These are phyloP conservation scores for Apoderus coryli DNA, from an alignment of 2,888 invertebrate species.

Conservation along the genomic window DNA sequence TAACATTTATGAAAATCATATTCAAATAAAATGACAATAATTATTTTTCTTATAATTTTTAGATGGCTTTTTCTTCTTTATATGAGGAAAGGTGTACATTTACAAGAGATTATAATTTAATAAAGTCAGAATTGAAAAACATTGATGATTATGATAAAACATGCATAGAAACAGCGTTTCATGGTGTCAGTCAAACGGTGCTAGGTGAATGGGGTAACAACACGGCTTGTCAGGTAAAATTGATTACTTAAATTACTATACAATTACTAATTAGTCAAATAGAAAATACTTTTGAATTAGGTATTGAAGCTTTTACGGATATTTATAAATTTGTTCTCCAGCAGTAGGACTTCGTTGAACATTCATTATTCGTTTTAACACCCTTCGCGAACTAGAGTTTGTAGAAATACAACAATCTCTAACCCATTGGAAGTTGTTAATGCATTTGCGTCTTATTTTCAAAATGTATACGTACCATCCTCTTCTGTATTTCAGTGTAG, in stretches of 20 bases:
- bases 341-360: too few species aligned
- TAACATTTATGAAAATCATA: not conserved
- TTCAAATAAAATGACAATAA: not conserved
- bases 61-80: slow-evolving; percentile 33
- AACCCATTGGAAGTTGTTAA: too few species aligned
- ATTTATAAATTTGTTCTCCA: too few species aligned
- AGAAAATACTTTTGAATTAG: not conserved
- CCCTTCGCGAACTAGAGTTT: too few species aligned
- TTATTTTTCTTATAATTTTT: slow-evolving; percentile 14
- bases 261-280: slow-evolving; percentile 1
- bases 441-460: too few species aligned
- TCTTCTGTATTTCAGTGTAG: too few species aligned
- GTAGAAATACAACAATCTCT: too few species aligned
- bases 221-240: slow-evolving; percentile 60
- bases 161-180: slow-evolving; percentile 63
- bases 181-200: slow-evolving; percentile 64
- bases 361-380: too few species aligned
- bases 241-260: slow-evolving; percentile 1
- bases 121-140: slow-evolving; percentile 59
- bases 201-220: slow-evolving; percentile 82
- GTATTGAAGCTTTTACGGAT: too few species aligned
- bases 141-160: slow-evolving; percentile 80
- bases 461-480: too few species aligned
- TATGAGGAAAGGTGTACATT: slow-evolving; percentile 61
- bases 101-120: slow-evolving; percentile 73